A percentile compares a stretch with the other conserved stretches of the same genome.
Evolutionary conservation across 1,140 invertebrate species (phyloP).

Genomic region (Steinernema khuongi): DNA sequence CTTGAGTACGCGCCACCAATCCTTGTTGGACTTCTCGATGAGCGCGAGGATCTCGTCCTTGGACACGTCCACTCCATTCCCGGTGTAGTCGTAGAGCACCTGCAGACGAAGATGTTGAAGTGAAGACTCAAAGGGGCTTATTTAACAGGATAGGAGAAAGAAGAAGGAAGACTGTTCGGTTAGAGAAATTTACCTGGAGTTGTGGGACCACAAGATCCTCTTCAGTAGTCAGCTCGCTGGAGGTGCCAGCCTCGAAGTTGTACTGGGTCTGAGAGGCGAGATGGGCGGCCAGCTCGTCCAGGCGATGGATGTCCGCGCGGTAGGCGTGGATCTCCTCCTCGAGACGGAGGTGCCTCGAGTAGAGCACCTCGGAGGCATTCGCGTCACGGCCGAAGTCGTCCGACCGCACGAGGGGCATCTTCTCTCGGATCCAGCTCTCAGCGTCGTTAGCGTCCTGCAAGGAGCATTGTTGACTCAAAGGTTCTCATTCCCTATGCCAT

Average conservation of each 20-base stretch:
- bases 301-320: slow-evolving; percentile 75
- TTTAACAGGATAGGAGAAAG: no score
- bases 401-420: slow-evolving; percentile 77
- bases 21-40: slow-evolving; percentile 85
- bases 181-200: no score
- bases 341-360: slow-evolving; percentile 71
- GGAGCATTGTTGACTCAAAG: slow-evolving; percentile 63
- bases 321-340: slow-evolving; percentile 87
- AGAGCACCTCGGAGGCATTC: slow-evolving; percentile 69
- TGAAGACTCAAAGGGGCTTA: no score
- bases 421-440: slow-evolving; percentile 92
- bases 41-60: slow-evolving; percentile 89
- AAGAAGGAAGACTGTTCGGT: no score
- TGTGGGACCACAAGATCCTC: slow-evolving; percentile 82
- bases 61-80: slow-evolving; percentile 82
- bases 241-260: slow-evolving; percentile 68
- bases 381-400: slow-evolving; percentile 83
- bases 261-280: slow-evolving; percentile 68
- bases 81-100: slow-evolving; percentile 80
- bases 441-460: slow-evolving; percentile 94
- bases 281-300: slow-evolving; percentile 77
- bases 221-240: slow-evolving; percentile 31
- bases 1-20: slow-evolving; percentile 97
- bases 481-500: no score
- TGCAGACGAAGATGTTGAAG: no score